Percentiles rank a stretch among this genome's conserved stretches.
Evolutionary conservation across 2,888 invertebrate species (phyloP).

Genomic region (Junonia oenone): DNA sequence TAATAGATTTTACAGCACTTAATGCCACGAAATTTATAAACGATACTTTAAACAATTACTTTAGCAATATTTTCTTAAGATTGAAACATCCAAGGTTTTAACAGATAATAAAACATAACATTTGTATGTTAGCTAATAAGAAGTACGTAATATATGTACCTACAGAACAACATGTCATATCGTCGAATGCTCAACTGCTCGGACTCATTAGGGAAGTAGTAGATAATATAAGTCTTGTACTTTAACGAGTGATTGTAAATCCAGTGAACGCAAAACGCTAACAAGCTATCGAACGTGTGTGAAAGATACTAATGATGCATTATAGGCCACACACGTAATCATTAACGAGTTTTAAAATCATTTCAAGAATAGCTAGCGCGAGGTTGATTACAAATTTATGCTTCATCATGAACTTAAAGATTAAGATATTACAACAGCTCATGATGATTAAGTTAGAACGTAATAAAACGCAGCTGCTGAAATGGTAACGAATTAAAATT

Average conservation of each 20-base stretch:
- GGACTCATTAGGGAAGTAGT: conserved; percentile 23
- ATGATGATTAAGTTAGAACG: not conserved
- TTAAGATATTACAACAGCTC: not conserved
- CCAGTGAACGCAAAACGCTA: conserved; percentile 28
- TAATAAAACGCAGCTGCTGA: not conserved
- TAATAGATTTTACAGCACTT: too few relatives aligned
- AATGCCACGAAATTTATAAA: too few relatives aligned
- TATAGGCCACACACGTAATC: conserved; percentile 31
- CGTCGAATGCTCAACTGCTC: conserved; percentile 10
- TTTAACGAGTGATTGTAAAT: conserved; percentile 30
- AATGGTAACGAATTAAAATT: not conserved
- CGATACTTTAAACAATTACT: too few relatives aligned
- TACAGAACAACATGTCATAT: conserved; percentile 18
- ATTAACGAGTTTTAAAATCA: conserved; percentile 20
- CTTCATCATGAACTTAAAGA: not conserved
- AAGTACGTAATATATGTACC: conserved; percentile 5
- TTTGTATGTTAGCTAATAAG: not conserved
- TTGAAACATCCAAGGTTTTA: not conserved
- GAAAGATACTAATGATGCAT: conserved; percentile 33
- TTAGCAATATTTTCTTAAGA: too few relatives aligned
- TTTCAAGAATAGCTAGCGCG: not conserved
- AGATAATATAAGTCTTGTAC: conserved; percentile 15
- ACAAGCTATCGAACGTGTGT: conserved; percentile 29
- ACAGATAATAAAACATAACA: not conserved
- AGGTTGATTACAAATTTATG: conserved; percentile 1